These are phyloP conservation scores for Limnephilus auricula DNA, from an alignment of 2,888 invertebrate species.

Conservation along the genomic window DNA sequence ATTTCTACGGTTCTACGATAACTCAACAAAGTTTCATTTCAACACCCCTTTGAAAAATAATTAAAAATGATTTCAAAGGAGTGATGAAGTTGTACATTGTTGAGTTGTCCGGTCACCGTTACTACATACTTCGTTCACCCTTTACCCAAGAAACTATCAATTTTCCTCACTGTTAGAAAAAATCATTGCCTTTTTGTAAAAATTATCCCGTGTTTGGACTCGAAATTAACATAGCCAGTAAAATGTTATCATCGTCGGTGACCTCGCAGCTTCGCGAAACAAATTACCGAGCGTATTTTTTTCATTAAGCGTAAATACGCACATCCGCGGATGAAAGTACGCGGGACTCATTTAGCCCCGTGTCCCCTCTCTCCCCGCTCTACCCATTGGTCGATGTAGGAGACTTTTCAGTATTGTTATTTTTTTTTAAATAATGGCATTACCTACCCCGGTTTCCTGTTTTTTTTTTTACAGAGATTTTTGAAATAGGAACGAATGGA, in stretches of 20 bases:
- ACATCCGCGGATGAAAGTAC: background rate
- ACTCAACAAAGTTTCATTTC: too few relatives aligned
- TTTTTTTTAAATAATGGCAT: slow-evolving; percentile 5
- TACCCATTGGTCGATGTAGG: background rate
- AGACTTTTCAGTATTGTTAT: background rate
- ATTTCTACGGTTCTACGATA: too few relatives aligned
- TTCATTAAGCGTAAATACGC: slow-evolving; percentile 35
- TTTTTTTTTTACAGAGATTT: background rate
- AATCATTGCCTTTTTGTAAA: background rate
- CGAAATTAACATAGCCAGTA: background rate
- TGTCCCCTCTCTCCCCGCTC: background rate
- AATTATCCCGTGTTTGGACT: background rate
- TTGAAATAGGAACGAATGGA: background rate
- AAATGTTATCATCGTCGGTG: background rate
- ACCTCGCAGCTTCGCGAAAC: slow-evolving; percentile 29
- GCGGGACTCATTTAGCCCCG: background rate
- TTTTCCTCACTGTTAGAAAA: background rate
- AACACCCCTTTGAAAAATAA: too few relatives aligned
- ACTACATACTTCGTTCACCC: too few relatives aligned
- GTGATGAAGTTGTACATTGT: too few relatives aligned
- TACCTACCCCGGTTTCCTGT: background rate
- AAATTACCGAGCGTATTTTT: slow-evolving; percentile 38
- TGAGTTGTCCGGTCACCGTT: too few relatives aligned
- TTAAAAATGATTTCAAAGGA: too few relatives aligned
- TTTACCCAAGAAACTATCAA: background rate